Percentiles rank a stretch among this genome's conserved stretches.
phyloP scores from a whole-genome alignment of 2,797 vertebrate species.

The Tolypeutes matacus region DNA sequence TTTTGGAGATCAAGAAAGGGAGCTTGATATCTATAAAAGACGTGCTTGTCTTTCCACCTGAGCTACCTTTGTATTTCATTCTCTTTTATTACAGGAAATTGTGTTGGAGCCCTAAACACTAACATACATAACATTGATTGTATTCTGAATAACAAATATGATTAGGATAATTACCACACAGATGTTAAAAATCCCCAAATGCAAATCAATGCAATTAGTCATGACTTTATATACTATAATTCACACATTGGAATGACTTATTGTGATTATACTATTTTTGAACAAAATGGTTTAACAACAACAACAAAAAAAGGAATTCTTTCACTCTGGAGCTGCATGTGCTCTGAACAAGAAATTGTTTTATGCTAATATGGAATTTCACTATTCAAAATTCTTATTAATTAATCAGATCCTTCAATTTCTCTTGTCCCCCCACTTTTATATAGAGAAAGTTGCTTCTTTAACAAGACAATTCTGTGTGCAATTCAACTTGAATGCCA shows the following conservation, averaged over 20 bases:
- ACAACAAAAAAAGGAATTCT: constrained; percentile 72
- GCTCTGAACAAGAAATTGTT: constrained; percentile 77
- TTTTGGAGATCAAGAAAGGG: constrained; percentile 78
- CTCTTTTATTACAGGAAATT: constrained; percentile 78
- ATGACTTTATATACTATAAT: constrained; percentile 86
- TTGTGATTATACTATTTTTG: constrained; percentile 85
- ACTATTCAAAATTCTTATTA: constrained; percentile 72
- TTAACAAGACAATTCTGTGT: constrained; percentile 79
- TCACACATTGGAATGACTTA: constrained; percentile 83
- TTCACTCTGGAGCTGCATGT: constrained; percentile 66
- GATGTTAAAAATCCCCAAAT: constrained; percentile 84
- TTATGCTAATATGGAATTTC: constrained; percentile 74
- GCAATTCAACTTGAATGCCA: constrained; percentile 80
- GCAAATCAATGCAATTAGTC: constrained; percentile 85
- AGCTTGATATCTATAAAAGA: constrained; percentile 75
- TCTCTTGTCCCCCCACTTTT: constrained; percentile 62
- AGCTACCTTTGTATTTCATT: constrained; percentile 81
- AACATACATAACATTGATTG: constrained; percentile 82
- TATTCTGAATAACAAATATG: constrained; percentile 85
- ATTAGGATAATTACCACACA: constrained; percentile 85
- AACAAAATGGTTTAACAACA: constrained; percentile 81
- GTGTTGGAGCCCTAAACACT: constrained; percentile 70
- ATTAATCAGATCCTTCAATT: constrained; percentile 80
- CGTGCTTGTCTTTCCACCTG: constrained; percentile 81
- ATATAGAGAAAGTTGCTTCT: constrained; percentile 62